These are phyloP conservation scores for Myiopsitta monachus DNA, from an alignment of 2,113 vertebrate genomes.

Conservation along the genomic window DNA sequence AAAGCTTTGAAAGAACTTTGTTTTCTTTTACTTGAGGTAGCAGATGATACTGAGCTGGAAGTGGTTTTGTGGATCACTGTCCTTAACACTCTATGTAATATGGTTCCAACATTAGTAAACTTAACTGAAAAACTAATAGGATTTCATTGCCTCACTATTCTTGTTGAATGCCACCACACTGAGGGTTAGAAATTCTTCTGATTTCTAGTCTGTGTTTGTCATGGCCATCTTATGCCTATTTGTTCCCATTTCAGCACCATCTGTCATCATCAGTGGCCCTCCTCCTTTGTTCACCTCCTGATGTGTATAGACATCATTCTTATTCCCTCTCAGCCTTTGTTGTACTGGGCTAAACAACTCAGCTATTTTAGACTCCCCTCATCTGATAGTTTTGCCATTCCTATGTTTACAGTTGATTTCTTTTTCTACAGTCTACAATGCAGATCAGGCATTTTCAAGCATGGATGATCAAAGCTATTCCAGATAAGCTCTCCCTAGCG, in stretches of 20 bases:
- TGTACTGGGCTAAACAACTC: background rate
- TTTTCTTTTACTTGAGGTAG: background rate
- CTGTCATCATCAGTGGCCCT: background rate
- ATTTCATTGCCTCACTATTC: background rate
- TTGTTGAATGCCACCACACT: background rate
- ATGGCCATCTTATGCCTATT: background rate
- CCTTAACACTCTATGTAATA: background rate
- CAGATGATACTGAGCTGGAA: background rate
- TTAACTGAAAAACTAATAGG: background rate
- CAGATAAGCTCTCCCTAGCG: slow-evolving; percentile 28
- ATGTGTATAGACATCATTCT: background rate
- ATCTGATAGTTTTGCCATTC: slow-evolving; percentile 16
- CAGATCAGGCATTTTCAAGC: slow-evolving; percentile 38
- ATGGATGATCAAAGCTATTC: slow-evolving; percentile 45
- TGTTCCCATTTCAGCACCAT: background rate
- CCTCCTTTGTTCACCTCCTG: background rate
- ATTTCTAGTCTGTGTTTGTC: background rate
- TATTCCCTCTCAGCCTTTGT: background rate
- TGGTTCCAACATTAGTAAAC: background rate
- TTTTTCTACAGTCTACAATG: slow-evolving; percentile 29
- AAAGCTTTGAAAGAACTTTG: background rate
- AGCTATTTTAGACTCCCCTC: background rate
- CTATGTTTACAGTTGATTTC: background rate
- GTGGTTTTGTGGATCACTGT: background rate
- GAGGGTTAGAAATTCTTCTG: background rate